Evolutionary conservation across 1,140 invertebrate genomes (phyloP).

Genomic region (Cotesia typhae): DNA sequence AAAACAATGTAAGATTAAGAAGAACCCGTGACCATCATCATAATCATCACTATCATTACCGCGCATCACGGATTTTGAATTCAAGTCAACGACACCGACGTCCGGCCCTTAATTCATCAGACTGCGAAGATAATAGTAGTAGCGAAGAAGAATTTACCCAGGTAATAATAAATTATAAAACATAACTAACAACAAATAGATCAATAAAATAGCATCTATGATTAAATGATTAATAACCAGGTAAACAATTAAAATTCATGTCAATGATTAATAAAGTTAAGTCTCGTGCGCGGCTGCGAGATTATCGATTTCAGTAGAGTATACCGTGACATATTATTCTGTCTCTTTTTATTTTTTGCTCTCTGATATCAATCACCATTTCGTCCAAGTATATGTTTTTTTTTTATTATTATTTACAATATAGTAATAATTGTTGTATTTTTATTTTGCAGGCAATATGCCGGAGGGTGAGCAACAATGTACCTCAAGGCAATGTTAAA

Average conservation of each 20-base stretch:
- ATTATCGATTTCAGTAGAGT: constrained; percentile 29
- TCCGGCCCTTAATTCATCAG: constrained; percentile 57
- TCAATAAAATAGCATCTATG: constrained; percentile 3
- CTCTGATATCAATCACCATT: no score
- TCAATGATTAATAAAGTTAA: constrained; percentile 16
- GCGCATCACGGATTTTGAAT: constrained; percentile 39
- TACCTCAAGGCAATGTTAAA: constrained; percentile 59
- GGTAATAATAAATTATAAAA: constrained; percentile 41
- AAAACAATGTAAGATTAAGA: constrained; percentile 54
- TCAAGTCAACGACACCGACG: constrained; percentile 54
- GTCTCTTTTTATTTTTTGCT: neutral
- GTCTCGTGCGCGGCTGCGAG: constrained; percentile 34
- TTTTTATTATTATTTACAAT: neutral
- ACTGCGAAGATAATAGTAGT: constrained; percentile 66
- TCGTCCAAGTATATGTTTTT: neutral
- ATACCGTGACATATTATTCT: constrained; percentile 8
- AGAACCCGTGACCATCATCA: constrained; percentile 52
- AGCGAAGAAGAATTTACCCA: constrained; percentile 63
- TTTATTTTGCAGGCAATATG: constrained; percentile 55
- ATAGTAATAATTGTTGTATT: neutral
- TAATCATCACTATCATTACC: constrained; percentile 30
- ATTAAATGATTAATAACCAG: constrained; percentile 11
- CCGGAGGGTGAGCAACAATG: constrained; percentile 51
- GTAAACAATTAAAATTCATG: constrained; percentile 13
- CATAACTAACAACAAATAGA: neutral